Conservation (phyloP, 2,797 vertebrate species). For the Dendrocincla fuliginosa region DNA sequence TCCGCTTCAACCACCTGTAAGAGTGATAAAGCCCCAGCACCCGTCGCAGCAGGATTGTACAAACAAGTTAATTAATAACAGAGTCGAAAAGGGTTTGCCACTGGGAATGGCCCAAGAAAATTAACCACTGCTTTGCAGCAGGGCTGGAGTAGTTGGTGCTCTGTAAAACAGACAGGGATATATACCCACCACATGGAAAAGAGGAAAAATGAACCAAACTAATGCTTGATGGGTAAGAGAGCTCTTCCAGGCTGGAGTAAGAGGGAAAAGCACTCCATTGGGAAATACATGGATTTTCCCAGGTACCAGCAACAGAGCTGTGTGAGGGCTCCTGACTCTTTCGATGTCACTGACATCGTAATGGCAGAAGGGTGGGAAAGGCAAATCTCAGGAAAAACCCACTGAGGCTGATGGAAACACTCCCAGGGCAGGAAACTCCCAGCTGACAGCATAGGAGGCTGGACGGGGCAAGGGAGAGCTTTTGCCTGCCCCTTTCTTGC, state of each 20-base stretch:
- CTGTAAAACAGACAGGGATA: neutral
- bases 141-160: neutral
- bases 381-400: neutral
- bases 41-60: neutral
- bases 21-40: neutral
- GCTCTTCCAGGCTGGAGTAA: too few relatives aligned
- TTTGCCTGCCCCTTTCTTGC: neutral
- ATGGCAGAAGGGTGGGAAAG: accelerated
- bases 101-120: neutral
- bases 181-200: neutral
- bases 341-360: neutral
- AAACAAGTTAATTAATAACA: neutral
- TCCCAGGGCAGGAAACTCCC: neutral
- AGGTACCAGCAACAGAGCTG: accelerated
- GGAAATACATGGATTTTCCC: neutral
- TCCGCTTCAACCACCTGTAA: neutral
- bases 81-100: neutral
- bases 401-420: neutral
- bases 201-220: neutral
- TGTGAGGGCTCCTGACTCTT: neutral
- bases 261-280: neutral
- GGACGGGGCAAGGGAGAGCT: neutral
- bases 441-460: neutral
- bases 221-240: neutral
- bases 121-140: neutral